Evolutionary conservation across 2,113 vertebrate genomes (phyloP).

Genomic region (Saccopteryx leptura): DNA sequence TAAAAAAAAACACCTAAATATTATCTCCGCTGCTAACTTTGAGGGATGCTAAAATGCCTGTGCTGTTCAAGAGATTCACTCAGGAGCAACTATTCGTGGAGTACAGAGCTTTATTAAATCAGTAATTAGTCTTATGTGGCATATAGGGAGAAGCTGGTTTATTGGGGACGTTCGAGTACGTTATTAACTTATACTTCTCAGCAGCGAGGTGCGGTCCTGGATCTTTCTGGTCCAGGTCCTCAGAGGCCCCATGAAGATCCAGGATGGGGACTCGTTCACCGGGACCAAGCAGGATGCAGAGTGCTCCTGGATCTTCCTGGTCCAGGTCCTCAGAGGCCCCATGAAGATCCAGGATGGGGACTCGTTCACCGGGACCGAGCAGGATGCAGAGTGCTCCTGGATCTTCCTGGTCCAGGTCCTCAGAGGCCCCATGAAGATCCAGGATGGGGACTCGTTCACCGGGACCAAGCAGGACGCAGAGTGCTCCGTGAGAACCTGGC

Average conservation of each 20-base stretch:
- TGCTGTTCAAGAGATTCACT: background rate
- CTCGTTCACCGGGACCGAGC: no score
- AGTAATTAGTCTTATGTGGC: background rate
- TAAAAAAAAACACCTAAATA: background rate
- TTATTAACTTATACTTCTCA: background rate
- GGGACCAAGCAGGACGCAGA: background rate
- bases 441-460: background rate
- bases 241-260: background rate
- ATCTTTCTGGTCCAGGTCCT: background rate
- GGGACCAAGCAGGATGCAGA: background rate
- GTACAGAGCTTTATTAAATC: conserved; percentile 9
- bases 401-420: background rate
- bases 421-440: background rate
- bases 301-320: background rate
- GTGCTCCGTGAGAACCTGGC: conserved; percentile 53
- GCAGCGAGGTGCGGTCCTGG: background rate
- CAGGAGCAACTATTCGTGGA: background rate
- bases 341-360: no score
- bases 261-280: no score
- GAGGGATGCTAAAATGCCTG: background rate
- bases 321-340: no score
- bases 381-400: background rate
- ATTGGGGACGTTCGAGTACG: background rate
- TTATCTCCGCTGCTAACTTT: conserved; percentile 1
- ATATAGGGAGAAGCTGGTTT: background rate